These are phyloP conservation scores for Mesitornis unicolor DNA, from an alignment of 2,113 vertebrate species.

Conservation along the genomic window DNA sequence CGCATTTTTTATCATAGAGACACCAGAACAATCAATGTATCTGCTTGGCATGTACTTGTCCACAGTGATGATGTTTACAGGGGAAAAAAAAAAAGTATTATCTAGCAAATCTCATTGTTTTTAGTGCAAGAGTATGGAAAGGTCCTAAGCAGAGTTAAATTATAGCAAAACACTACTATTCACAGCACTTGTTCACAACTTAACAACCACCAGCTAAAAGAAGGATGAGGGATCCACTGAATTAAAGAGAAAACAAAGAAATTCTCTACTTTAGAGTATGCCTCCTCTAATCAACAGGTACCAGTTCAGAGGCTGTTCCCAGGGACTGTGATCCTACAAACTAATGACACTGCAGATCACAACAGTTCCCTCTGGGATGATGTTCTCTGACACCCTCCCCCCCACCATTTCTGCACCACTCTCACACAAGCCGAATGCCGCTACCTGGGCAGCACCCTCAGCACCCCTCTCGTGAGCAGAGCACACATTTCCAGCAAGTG, in stretches of 20 bases:
- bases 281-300: not conserved
- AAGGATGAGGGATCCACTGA: not conserved
- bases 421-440: not conserved
- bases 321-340: not conserved
- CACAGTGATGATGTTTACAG: not conserved
- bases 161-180: not conserved
- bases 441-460: not conserved
- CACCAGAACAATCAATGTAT: rapidly evolving
- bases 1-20: not conserved
- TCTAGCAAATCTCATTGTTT: not conserved
- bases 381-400: not conserved
- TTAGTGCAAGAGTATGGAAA: not conserved
- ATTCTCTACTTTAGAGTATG: not conserved
- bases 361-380: not conserved
- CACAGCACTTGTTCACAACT: not conserved
- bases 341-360: not conserved
- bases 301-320: not conserved
- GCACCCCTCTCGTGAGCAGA: not conserved
- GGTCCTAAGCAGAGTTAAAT: not conserved
- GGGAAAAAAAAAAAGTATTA: not conserved
- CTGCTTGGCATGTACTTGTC: not conserved
- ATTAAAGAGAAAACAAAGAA: not conserved
- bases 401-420: not conserved
- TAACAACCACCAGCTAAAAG: not conserved
- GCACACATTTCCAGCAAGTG: not conserved